Conservation (phyloP, 2,797 vertebrate genomes). For the Leptatherina wallacei region DNA sequence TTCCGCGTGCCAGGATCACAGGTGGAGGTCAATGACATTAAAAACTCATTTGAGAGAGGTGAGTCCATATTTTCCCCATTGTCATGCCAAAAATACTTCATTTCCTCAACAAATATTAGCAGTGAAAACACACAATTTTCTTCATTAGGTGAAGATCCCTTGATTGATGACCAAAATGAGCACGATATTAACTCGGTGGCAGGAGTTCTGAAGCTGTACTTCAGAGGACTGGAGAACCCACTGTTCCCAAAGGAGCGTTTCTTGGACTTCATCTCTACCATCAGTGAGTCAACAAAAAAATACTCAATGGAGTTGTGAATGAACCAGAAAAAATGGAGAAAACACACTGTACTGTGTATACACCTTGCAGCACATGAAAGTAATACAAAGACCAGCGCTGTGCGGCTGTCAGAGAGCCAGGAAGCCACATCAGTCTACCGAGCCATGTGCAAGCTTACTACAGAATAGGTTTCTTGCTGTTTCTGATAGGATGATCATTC, state of each 20-base stretch:
- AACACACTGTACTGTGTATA: slow-evolving; percentile 15
- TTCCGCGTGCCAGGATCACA: slow-evolving; percentile 98
- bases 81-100: neutral
- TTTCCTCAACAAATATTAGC: neutral
- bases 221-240: slow-evolving; percentile 97
- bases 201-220: slow-evolving; percentile 97
- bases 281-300: slow-evolving; percentile 87
- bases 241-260: slow-evolving; percentile 98
- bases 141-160: slow-evolving; percentile 93
- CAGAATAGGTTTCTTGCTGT: slow-evolving; percentile 41
- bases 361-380: slow-evolving; percentile 64
- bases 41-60: slow-evolving; percentile 99
- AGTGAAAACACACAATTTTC: slow-evolving; percentile 10
- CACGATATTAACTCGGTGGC: slow-evolving; percentile 98
- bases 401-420: slow-evolving; percentile 47
- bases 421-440: slow-evolving; percentile 37
- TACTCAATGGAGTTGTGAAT: slow-evolving; percentile 16
- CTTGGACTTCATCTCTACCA: slow-evolving; percentile 96
- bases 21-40: slow-evolving; percentile 99
- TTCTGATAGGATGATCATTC: slow-evolving; percentile 55
- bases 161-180: slow-evolving; percentile 94
- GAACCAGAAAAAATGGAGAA: slow-evolving; percentile 13
- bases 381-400: slow-evolving; percentile 51
- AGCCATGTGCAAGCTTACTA: slow-evolving; percentile 41
- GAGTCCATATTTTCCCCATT: slow-evolving; percentile 43